phyloP scores from a whole-genome alignment of 2,797 vertebrate species.

The Pachyuromys duprasi region DNA sequence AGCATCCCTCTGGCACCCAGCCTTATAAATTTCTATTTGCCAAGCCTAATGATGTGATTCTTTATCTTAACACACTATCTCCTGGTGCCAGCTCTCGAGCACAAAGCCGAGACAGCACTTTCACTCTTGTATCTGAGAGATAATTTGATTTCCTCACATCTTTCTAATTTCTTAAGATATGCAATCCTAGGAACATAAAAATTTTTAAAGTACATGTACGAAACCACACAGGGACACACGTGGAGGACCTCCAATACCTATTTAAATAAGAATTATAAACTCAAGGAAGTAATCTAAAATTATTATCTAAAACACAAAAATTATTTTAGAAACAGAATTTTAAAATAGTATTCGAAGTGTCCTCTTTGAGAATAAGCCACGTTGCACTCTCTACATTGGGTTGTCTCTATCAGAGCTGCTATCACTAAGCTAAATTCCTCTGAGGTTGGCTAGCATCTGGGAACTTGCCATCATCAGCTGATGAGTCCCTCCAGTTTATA shows the following conservation, averaged over 20 bases:
- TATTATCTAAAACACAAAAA: not conserved
- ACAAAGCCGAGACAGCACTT: constrained; percentile 2
- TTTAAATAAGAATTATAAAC: constrained; percentile 24
- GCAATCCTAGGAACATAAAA: constrained; percentile 1
- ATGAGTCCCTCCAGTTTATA: not conserved
- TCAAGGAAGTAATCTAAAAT: constrained; percentile 2
- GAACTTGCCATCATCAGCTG: not conserved
- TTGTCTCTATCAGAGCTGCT: not conserved
- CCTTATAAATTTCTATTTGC: constrained; percentile 50
- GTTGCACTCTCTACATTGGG: not conserved
- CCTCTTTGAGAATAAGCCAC: not conserved
- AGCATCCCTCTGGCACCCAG: constrained; percentile 39
- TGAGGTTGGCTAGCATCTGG: constrained; percentile 1
- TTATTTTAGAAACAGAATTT: not conserved
- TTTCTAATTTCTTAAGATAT: constrained; percentile 45
- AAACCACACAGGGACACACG: not conserved
- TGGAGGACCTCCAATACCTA: not conserved
- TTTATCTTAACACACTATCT: constrained; percentile 32
- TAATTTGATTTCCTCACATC: constrained; percentile 51
- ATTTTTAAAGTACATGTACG: constrained; percentile 8
- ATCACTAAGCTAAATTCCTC: constrained; percentile 17
- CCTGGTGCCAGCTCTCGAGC: not conserved
- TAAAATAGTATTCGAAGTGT: not conserved
- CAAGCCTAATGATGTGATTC: constrained; percentile 49
- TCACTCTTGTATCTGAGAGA: not conserved